Percentiles rank a stretch among this genome's conserved stretches.
Evolutionary conservation across 2,888 invertebrate genomes (phyloP).

Genomic region (Himalopsyche kuldschensis): DNA sequence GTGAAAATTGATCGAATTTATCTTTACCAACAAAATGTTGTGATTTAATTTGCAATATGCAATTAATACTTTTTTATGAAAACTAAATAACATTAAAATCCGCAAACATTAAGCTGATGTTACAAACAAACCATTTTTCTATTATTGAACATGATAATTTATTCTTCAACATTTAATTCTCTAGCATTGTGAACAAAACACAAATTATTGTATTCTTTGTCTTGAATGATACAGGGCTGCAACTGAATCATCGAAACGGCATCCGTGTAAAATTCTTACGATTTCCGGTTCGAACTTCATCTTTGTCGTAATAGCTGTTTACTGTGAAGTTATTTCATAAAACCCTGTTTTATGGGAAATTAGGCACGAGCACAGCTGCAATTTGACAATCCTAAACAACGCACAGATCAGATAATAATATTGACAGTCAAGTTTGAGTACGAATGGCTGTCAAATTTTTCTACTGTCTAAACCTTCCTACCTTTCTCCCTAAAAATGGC

Average conservation of each 20-base stretch:
- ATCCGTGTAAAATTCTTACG: slow-evolving; percentile 10
- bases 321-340: slow-evolving; percentile 58
- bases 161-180: too few species aligned
- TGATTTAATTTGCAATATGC: too few species aligned
- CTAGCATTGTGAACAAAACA: too few species aligned
- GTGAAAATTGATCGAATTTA: too few species aligned
- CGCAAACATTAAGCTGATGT: too few species aligned
- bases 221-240: neutral
- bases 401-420: neutral
- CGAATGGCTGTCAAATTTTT: neutral
- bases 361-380: slow-evolving; percentile 48
- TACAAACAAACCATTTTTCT: too few species aligned
- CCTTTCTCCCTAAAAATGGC: slow-evolving; percentile 18
- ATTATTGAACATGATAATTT: too few species aligned
- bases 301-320: slow-evolving; percentile 33
- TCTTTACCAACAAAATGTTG: too few species aligned
- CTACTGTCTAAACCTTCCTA: neutral
- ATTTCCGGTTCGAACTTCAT: slow-evolving; percentile 33
- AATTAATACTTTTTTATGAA: too few species aligned
- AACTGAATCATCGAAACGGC: neutral
- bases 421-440: neutral
- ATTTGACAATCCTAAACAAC: neutral
- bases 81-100: too few species aligned
- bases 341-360: slow-evolving; percentile 50
- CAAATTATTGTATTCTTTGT: too few species aligned